Conservation (phyloP, 64 coral and sea anemone genomes). For the Pocillopora damicornis region DNA sequence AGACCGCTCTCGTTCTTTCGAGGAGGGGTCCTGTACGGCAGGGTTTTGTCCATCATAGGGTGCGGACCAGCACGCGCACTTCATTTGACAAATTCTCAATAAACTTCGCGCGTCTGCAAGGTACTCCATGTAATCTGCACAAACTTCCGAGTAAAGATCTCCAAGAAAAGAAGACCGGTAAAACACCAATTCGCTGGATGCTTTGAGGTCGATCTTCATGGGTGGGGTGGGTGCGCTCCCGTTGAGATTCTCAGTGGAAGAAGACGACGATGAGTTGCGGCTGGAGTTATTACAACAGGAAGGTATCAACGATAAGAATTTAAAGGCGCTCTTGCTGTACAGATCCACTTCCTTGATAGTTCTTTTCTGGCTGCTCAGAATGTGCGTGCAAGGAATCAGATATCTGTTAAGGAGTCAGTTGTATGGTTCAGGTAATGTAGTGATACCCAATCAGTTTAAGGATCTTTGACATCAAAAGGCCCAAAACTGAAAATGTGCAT, state of each 20-base stretch:
- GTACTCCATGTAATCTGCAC: constrained; percentile 87
- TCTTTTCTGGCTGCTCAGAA: constrained; percentile 90
- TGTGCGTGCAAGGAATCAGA: constrained; percentile 88
- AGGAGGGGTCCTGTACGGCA: neutral
- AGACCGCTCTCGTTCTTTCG: constrained; percentile 37
- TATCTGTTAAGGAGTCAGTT: constrained; percentile 38
- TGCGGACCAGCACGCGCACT: constrained; percentile 83
- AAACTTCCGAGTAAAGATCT: constrained; percentile 36
- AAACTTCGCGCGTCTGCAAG: constrained; percentile 69
- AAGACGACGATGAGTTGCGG: constrained; percentile 37
- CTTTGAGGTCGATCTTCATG: constrained; percentile 78
- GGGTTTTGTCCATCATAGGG: constrained; percentile 81
- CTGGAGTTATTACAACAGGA: constrained; percentile 59
- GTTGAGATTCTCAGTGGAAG: constrained; percentile 63
- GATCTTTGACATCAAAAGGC: neutral
- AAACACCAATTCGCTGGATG: constrained; percentile 69
- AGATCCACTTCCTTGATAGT: constrained; percentile 89
- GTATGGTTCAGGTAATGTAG: neutral
- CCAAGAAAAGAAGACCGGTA: constrained; percentile 58
- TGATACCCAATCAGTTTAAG: neutral
- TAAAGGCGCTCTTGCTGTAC: constrained; percentile 91
- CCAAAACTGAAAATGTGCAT: no score
- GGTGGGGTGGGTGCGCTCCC: constrained; percentile 32
- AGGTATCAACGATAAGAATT: constrained; percentile 87
- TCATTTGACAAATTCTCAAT: constrained; percentile 63